Evolutionary conservation across 2,888 invertebrate genomes (phyloP), one percentile per base, ranked within the genome.

Genomic region (Heliconius sara): DNA sequence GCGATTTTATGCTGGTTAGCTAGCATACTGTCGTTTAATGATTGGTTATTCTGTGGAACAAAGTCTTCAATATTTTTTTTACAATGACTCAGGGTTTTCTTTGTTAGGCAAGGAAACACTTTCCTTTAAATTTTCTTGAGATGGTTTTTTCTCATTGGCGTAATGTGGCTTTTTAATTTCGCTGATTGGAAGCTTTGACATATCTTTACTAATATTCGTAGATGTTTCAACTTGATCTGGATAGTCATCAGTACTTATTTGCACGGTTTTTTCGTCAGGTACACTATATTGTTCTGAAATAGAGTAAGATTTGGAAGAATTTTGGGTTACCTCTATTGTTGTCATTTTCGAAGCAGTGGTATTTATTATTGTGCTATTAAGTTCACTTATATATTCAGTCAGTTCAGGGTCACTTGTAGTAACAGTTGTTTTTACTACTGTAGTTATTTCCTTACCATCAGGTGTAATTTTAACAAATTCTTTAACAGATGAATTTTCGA

Each of bases 341-440:
- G 92, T 93, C 13, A 92, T 83, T 82, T 88, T 89, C 34, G 93
- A 91, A 71, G 91, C 88, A n/a, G 88, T 89, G 27, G 92, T 88
- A 47, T 89, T 89, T 65, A 92, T 85, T 30, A 89, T 83, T 34
- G 90, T 91, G 76, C 88, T 92, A 39, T 87, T 90, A 73, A 90
- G 90, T 85, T 94, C 92, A 66, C 90, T 88, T 13, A 89, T 78
- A 79, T 85, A 87, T 80, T 92, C 89, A 30, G 86, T 84, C 22
- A 25, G 25, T 68, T 68, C n/a, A 66, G 93, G 92, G 78, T 90
- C 88, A 5, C 89, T 85, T 82, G 86, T 86, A n/a, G 90, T 86
- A 66, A 89, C 85, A 71, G 84, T 86, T 3, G 89, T 90, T 84
- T 86, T 90, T 27, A 89, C 83, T 60, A 88, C 83, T n/a, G 86